These are phyloP conservation scores for Pipa parva DNA, from an alignment of 2,113 vertebrate species.

Conservation along the genomic window DNA sequence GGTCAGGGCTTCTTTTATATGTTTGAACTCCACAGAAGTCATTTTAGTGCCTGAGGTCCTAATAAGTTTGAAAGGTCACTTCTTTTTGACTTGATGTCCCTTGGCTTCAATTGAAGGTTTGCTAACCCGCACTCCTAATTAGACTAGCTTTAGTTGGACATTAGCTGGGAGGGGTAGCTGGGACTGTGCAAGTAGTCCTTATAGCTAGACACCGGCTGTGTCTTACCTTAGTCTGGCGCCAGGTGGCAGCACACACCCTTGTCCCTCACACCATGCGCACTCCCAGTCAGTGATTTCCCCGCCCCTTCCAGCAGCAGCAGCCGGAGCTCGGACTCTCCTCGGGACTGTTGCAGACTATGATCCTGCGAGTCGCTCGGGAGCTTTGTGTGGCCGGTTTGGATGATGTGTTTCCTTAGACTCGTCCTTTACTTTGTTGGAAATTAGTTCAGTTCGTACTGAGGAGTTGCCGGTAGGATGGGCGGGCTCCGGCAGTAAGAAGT, in stretches of 20 bases:
- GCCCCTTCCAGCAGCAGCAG: conserved; percentile 8
- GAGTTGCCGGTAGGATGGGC: background rate
- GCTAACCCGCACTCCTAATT: too few species aligned
- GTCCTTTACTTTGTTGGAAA: background rate
- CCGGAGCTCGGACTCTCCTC: background rate
- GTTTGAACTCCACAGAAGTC: too few species aligned
- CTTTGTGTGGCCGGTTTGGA: background rate
- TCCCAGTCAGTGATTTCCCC: conserved; percentile 7
- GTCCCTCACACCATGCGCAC: background rate
- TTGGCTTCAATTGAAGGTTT: too few species aligned
- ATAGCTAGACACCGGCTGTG: too few species aligned
- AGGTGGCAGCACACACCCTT: background rate
- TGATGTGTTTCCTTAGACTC: too few species aligned
- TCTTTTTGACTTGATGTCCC: too few species aligned
- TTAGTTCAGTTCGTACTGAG: background rate
- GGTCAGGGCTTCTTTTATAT: too few species aligned
- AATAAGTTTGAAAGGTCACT: too few species aligned
- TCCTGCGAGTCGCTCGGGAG: background rate
- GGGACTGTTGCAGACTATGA: background rate
- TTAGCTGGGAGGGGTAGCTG: too few species aligned
- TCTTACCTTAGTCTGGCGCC: background rate
- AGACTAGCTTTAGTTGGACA: too few species aligned
- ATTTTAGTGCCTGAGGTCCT: too few species aligned
- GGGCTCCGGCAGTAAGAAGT: background rate
- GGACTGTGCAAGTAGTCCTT: too few species aligned